These are phyloP conservation scores for Teleopsis dalmanni DNA, from an alignment of 1,140 invertebrate genomes.

Conservation along the genomic window DNA sequence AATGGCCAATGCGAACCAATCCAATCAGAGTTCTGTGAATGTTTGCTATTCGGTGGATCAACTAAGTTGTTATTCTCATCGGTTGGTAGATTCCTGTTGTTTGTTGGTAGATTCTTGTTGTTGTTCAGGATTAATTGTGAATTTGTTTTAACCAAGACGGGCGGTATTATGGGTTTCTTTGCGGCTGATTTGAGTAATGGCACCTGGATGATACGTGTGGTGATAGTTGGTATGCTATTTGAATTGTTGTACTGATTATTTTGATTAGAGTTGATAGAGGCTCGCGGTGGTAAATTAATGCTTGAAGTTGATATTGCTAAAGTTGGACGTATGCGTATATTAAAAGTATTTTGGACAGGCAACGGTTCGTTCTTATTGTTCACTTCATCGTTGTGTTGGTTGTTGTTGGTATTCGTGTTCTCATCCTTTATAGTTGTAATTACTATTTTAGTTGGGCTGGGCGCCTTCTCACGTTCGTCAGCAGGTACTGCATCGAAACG, in stretches of 20 bases:
- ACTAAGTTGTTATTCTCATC: not conserved
- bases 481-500: constrained; percentile 6
- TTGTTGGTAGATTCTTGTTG: not conserved
- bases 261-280: constrained; percentile 10
- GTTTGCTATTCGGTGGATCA: too few relatives aligned
- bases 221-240: constrained; percentile 19
- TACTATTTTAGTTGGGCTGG: not conserved
- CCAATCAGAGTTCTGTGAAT: constrained; percentile 21
- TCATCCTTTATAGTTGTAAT: too few relatives aligned
- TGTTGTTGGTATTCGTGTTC: too few relatives aligned
- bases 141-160: constrained; percentile 35
- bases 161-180: constrained; percentile 41
- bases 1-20: constrained; percentile 51
- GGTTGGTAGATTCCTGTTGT: not conserved
- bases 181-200: constrained; percentile 34
- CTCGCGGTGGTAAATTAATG: constrained; percentile 1
- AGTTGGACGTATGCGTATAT: constrained; percentile 2
- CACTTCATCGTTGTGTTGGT: not conserved
- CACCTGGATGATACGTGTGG: constrained; percentile 39
- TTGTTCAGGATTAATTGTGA: constrained; percentile 4
- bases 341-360: not conserved
- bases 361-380: not conserved
- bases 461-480: not conserved
- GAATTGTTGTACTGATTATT: not conserved
- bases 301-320: not conserved